Base-by-base conservation (phyloP, 2,113 vertebrate species). In the Cheilinus undulatus region DNA sequence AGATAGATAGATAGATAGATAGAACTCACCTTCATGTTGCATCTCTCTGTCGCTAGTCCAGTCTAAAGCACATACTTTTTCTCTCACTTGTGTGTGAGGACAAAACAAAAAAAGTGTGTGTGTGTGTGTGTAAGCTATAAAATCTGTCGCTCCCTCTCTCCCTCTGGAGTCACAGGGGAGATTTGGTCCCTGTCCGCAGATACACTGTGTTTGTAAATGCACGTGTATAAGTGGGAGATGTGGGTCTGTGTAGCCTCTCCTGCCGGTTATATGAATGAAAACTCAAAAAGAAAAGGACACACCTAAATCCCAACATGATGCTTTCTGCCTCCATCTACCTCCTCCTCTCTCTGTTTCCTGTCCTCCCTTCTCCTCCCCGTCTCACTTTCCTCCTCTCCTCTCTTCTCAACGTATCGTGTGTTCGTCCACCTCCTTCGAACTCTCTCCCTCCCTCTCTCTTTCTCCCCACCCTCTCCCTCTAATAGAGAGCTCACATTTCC, bases 401-500 rank as follows among this genome's bases (percentile, higher is more conserved):
- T 88, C 69, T 7, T 63, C 70, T 78, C 82, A 49, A 66, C 19
- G 51, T 72, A 84, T 89, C 63, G 64, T 74, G 73, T 87, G 81
- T 74, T 82, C 14, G 7, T 75, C 77, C 73, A 67, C 70, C 76
- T 87, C 80, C 77, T 83, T 76, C 83, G 75, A 48, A 81, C 71
- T 76, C 82, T 70, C 70, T 14, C 56, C 38, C 61, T 57, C 66
- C 11, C 69, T 67, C 62, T 36, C 43, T 66, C 65, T 34, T 34
- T 22, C 67, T 24, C 46, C 30, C 78, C 63, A 19, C 61, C 59
- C 66, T 73, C 58, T 75, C 67, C 43, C 63, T 78, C 40, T 87
- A 71, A 88, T 61, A 84, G 82, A 80, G 86, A 86, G 88, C 90
- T 91, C 90, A 89, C 70, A 87, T 91, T 89, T 87, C 88, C 58